These are phyloP conservation scores for Fulica atra DNA, from an alignment of 2,113 vertebrate genomes.

Conservation along the genomic window DNA sequence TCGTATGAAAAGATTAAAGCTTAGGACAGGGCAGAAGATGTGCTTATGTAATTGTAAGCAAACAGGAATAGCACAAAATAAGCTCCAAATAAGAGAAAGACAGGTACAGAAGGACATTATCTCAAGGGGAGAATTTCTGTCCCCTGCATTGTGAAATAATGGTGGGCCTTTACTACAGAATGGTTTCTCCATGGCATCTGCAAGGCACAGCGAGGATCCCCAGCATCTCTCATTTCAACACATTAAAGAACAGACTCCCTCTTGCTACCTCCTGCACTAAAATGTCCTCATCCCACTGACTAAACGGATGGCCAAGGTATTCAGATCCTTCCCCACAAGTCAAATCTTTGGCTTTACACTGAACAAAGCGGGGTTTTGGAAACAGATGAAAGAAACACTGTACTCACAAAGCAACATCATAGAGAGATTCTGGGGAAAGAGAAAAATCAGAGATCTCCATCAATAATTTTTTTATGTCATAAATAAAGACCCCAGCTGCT, in stretches of 20 bases:
- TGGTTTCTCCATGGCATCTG: neutral
- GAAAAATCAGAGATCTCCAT: neutral
- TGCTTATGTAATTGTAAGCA: neutral
- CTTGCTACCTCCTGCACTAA: neutral
- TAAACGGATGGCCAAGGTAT: neutral
- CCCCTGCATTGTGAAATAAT: neutral
- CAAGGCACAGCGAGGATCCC: neutral
- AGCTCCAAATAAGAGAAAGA: neutral
- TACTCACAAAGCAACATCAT: slow-evolving; percentile 61
- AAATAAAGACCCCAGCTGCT: neutral
- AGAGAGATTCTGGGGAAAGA: neutral
- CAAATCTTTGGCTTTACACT: neutral
- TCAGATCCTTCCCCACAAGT: neutral
- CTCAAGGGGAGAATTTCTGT: neutral
- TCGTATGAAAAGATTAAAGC: neutral
- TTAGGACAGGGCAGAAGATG: neutral
- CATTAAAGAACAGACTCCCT: neutral
- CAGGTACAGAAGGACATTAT: neutral
- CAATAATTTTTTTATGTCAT: neutral
- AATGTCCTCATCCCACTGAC: neutral
- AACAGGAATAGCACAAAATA: neutral
- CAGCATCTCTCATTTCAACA: neutral
- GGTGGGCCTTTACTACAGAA: neutral
- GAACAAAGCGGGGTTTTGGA: neutral
- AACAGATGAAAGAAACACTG: neutral